Evolutionary conservation across 2,888 invertebrate genomes (phyloP).

Genomic region (Omphaloscelis lunosa): DNA sequence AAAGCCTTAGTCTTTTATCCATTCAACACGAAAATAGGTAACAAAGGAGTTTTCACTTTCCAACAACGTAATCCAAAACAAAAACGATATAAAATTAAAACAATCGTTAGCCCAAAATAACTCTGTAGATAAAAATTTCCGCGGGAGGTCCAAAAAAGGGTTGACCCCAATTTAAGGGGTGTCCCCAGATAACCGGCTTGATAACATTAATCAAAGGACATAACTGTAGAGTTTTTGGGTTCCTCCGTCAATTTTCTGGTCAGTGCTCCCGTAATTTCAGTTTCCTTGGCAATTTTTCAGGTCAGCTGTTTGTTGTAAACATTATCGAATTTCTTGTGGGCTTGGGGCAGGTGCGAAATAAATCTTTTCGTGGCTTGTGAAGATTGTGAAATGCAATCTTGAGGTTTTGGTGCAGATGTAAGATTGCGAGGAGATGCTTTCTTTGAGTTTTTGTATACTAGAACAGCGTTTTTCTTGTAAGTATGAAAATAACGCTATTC

Average conservation of each 20-base stretch:
- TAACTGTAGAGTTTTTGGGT: constrained; percentile 77
- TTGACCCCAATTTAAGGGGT: constrained; percentile 82
- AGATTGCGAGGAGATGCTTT: background rate
- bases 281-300: constrained; percentile 85
- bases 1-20: background rate
- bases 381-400: constrained; percentile 38
- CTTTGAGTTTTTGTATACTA: too few species aligned
- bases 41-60: constrained; percentile 28
- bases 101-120: constrained; percentile 64
- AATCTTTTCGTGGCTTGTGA: constrained; percentile 37
- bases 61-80: constrained; percentile 50
- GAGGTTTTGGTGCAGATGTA: constrained; percentile 25
- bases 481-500: too few species aligned
- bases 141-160: constrained; percentile 70
- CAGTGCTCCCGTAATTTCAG: constrained; percentile 87
- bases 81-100: constrained; percentile 64
- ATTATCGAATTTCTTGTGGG: constrained; percentile 66
- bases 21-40: constrained; percentile 9
- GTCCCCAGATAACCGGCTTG: constrained; percentile 83
- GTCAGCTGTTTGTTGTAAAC: constrained; percentile 81
- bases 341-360: constrained; percentile 49
- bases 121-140: constrained; percentile 74
- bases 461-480: too few species aligned
- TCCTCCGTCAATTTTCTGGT: constrained; percentile 87
- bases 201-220: constrained; percentile 89